Evolutionary conservation across 2,888 invertebrate genomes (phyloP).

Genomic region (Agrypnus murinus): DNA sequence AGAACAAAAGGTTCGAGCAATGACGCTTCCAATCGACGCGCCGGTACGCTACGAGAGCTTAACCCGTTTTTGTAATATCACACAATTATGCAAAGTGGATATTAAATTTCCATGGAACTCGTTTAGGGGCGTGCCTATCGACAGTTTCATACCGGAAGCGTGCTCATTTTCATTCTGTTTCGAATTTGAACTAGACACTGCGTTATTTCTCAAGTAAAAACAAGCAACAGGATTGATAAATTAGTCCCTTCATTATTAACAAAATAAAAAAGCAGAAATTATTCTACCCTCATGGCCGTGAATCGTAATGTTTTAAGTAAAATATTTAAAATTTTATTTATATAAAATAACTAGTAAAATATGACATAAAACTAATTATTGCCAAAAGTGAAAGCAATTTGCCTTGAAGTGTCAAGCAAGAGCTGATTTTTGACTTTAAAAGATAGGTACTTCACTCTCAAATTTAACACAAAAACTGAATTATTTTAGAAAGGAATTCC

Average conservation of each 20-base stretch:
- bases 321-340: no score
- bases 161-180: constrained; percentile 38
- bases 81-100: constrained; percentile 44
- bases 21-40: constrained; percentile 15
- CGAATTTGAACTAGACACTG: constrained; percentile 19
- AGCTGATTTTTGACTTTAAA: no score
- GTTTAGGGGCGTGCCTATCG: constrained; percentile 30
- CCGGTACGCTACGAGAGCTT: constrained; percentile 22
- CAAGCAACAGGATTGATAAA: constrained; percentile 15
- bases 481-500: no score
- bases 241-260: background rate
- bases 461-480: no score
- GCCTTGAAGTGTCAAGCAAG: no score
- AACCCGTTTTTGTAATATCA: constrained; percentile 41
- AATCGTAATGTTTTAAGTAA: no score
- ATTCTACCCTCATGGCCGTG: no score
- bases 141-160: constrained; percentile 33
- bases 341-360: no score
- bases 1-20: constrained; percentile 25
- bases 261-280: no score
- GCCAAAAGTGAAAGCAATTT: no score
- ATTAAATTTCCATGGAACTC: constrained; percentile 41
- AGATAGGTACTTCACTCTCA: no score
- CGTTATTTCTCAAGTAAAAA: constrained; percentile 17
- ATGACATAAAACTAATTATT: no score